Base-by-base conservation (phyloP, 2,888 invertebrate species). In the Scelioninae gen. 1 region DNA sequence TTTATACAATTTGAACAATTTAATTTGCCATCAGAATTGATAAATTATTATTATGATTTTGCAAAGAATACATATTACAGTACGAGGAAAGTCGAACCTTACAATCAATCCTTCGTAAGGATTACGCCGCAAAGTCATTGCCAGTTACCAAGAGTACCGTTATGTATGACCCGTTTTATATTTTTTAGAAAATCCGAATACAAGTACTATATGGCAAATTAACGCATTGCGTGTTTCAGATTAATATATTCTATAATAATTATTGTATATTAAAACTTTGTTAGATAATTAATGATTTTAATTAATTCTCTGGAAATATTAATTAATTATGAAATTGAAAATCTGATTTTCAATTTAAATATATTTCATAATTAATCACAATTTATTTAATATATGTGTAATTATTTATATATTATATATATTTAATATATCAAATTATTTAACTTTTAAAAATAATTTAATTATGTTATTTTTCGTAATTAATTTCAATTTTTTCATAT, bases 101-200 rank as follows among this genome's bases (percentile, higher is more conserved):
- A 65, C 65, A 58, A 72, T 66, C 72, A 72, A 76, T 82, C 81
- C 75, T 71, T 68, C 63, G 55, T 29, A 49, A 81, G 76, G 76
- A 82, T 82, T 63, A 63, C 34, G 32, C 71, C 60, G 72, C 68
- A 63, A 49, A 72, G 82, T 72, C 68, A 82, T 74, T 72, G 76
- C 82, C 72, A 56, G 72, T 65, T 66, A 68, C 53, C 45, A 49
- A 38, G 43, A 40, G 58, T 82, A 77, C 77, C 74, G 82, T 82
- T 82, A 77, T 62, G 63, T 68, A 56, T 74, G 82, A 82, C 82
- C 82, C 43, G 78, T 74, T 82, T 82, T 58, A 69, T 55, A 56
- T 77, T 78, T 77, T 71, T 82, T 77, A 63, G 47, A 63, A 69
- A 62, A 63, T 29, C 34, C 13, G 32, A 75, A 60, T 34, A 31